Base-by-base conservation (phyloP, 2,797 vertebrate species). In the Crocodylus rhombifer region DNA sequence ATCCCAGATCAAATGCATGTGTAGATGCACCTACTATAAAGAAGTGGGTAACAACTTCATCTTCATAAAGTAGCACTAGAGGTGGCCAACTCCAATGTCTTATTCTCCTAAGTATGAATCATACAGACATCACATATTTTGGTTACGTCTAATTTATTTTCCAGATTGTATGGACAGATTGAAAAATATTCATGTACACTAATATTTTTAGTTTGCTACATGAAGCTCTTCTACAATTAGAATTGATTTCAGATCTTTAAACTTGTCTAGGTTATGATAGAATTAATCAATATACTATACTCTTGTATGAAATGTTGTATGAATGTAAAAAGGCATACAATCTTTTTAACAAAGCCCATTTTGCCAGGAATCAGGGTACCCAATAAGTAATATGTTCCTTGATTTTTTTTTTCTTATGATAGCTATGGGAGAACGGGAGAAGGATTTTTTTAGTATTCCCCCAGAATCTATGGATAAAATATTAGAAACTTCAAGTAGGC, bases 271-370 rank as follows among this genome's bases (percentile, higher is more conserved):
- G 75, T 80, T 84, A 80, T 33, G 28, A 71, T 77, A 86, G 89
- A 84, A 94, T 87, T 90, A 87, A 93, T 92, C 87, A 90, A 91
- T 87, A 88, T 93, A 64, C 73, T 90, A 77, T 84, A 4, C 57
- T 91, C 21, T 90, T 73, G 61, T 82, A 51, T 95, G 36, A 25
- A 71, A 71, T 14, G 20, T 71, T 71, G 30, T 36, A 36, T 36
- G 33, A 36, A 36, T 36, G 33, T 23, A 56, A 75, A 28, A 56
- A 9, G 15, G 25, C 25, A 18, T 12, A 28, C 15, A 56, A 15
- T 9, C 5, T n/a, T 56, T 56, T n/a, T n/a, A 74, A 51, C 42
- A 51, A 74, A 55, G 14, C 16, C 18, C 28, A 16, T 56, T 75
- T 75, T 75, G 25, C 42, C 15, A 55, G 26, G 51, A 56, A 28